Percentiles rank a stretch among this genome's conserved stretches.
phyloP scores from a whole-genome alignment of 1,140 invertebrate species.

The Luehdorfia chinensis region DNA sequence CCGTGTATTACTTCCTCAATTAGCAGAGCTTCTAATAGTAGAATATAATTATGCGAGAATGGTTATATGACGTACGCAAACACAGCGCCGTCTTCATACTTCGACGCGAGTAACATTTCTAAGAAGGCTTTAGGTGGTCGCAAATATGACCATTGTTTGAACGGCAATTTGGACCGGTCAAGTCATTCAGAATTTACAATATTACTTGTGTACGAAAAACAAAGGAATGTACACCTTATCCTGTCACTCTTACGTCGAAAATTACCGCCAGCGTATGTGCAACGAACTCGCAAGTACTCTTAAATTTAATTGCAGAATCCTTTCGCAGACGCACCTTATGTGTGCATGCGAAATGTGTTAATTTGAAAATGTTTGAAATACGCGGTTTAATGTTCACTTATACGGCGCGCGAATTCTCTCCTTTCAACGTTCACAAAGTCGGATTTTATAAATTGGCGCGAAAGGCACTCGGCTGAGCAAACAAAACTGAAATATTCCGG shows the following conservation, averaged over 20 bases:
- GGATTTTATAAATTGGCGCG: constrained; percentile 35
- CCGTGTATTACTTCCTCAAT: constrained; percentile 42
- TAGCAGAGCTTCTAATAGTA: constrained; percentile 32
- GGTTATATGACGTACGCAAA: constrained; percentile 47
- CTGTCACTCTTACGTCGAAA: constrained; percentile 1
- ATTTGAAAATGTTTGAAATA: constrained; percentile 50
- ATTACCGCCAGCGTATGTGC: constrained; percentile 5
- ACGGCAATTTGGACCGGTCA: constrained; percentile 52
- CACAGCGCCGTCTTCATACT: constrained; percentile 34
- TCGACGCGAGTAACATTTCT: constrained; percentile 36
- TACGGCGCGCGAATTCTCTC: constrained; percentile 51
- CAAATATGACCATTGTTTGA: constrained; percentile 64
- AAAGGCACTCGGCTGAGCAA: constrained; percentile 26
- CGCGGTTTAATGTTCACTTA: constrained; percentile 45
- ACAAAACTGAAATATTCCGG: constrained; percentile 13
- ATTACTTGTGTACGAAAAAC: constrained; percentile 19
- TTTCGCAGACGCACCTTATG: constrained; percentile 32
- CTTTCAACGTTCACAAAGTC: constrained; percentile 28
- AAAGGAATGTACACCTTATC: constrained; percentile 27
- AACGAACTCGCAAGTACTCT: constrained; percentile 29
- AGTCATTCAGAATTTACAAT: constrained; percentile 31
- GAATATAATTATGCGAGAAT: constrained; percentile 42
- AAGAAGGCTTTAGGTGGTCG: constrained; percentile 63
- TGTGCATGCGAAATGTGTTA: constrained; percentile 61
- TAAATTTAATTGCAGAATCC: constrained; percentile 56